These are phyloP conservation scores for Eupeodes luniger DNA, from an alignment of 2,888 invertebrate genomes.

Conservation along the genomic window DNA sequence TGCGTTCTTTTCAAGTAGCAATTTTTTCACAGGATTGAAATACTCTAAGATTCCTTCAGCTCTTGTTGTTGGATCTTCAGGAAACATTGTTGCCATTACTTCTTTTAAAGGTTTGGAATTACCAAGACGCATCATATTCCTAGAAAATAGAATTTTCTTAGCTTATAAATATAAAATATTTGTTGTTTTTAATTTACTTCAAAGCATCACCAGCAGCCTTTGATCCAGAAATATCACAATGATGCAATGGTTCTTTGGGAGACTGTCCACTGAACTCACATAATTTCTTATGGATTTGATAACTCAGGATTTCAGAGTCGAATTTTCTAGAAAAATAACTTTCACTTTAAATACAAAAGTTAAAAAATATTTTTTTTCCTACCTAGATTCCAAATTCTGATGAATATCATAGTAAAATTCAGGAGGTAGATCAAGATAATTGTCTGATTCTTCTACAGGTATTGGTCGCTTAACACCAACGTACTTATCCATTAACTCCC, in stretches of 20 bases:
- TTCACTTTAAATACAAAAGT: too few species aligned
- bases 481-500: conserved; percentile 86
- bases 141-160: background rate
- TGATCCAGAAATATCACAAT: conserved; percentile 92
- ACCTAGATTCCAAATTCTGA: background rate
- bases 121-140: conserved; percentile 11
- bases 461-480: conserved; percentile 88
- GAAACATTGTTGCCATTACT: background rate
- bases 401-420: background rate
- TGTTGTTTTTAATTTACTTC: conserved; percentile 17
- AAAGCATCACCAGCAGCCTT: conserved; percentile 38
- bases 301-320: background rate
- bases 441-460: conserved; percentile 83
- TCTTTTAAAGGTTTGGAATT: background rate
- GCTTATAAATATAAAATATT: too few species aligned
- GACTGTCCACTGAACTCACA: conserved; percentile 35
- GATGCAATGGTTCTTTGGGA: conserved; percentile 86
- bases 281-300: conserved; percentile 33
- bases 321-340: too few species aligned
- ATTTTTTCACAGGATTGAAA: background rate
- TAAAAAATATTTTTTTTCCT: too few species aligned
- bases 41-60: conserved; percentile 6
- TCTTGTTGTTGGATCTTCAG: background rate
- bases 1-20: background rate
- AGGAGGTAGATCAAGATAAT: background rate